Conservation (phyloP, 1,140 invertebrate species). For the Zaprionus vittiger region DNA sequence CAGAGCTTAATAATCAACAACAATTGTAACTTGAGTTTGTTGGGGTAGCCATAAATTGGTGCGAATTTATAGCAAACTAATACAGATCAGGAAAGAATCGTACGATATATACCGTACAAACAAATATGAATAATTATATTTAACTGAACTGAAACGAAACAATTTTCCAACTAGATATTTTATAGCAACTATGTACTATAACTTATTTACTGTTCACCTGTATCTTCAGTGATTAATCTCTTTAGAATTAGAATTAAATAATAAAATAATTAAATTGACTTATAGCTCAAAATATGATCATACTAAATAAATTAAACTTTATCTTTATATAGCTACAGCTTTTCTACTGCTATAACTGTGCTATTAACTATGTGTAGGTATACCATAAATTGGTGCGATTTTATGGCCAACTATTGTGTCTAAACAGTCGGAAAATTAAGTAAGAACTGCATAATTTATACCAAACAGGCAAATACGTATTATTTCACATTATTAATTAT, state of each 20-base stretch:
- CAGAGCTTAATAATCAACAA: constrained; percentile 21
- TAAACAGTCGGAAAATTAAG: too few relatives aligned
- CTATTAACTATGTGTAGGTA: too few relatives aligned
- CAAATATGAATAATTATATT: not conserved
- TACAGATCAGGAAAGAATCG: constrained; percentile 52
- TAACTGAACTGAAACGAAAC: not conserved
- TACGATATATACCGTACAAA: constrained; percentile 16
- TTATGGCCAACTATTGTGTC: too few relatives aligned
- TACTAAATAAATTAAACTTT: too few relatives aligned
- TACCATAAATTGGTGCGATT: too few relatives aligned
- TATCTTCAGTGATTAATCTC: not conserved
- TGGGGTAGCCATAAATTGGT: constrained; percentile 24
- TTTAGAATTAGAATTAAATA: too few relatives aligned
- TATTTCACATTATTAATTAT: too few relatives aligned
- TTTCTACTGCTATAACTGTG: too few relatives aligned
- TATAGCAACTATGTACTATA: not conserved
- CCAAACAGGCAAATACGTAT: too few relatives aligned
- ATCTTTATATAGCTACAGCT: too few relatives aligned
- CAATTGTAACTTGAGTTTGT: constrained; percentile 15
- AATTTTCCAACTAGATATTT: not conserved
- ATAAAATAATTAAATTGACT: not conserved
- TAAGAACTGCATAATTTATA: too few relatives aligned
- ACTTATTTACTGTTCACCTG: not conserved
- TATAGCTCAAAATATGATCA: too few relatives aligned
- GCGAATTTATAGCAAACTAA: constrained; percentile 51